These are phyloP conservation scores for Panagrolaimus sp. DNA, from an alignment of 1,140 invertebrate genomes.

Conservation along the genomic window DNA sequence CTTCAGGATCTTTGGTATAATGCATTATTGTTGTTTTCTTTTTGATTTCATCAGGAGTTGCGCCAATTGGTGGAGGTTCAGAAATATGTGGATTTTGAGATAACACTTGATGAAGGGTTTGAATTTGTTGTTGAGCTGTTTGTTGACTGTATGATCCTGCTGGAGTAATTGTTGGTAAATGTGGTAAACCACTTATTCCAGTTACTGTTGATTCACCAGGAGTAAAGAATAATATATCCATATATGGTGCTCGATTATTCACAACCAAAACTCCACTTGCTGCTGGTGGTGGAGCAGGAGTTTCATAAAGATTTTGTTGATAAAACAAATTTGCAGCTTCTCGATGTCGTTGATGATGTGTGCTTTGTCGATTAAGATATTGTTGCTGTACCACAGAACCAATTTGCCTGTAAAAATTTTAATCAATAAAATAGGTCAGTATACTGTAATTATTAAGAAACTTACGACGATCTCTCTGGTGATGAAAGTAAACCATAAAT, in stretches of 20 bases:
- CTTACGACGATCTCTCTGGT: too few relatives aligned
- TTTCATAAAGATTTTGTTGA: not conserved
- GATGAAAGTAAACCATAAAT: not conserved
- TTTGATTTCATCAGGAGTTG: constrained; percentile 37
- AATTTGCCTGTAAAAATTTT: too few relatives aligned
- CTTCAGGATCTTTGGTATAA: constrained; percentile 42
- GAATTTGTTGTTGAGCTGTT: not conserved
- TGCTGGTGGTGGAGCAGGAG: not conserved
- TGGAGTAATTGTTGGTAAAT: not conserved
- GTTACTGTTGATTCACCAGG: not conserved
- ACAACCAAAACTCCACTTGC: not conserved
- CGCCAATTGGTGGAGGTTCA: constrained; percentile 36
- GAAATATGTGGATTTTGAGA: not conserved
- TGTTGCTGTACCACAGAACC: too few relatives aligned
- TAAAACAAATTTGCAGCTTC: too few relatives aligned
- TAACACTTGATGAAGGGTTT: not conserved
- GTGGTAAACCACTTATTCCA: too few relatives aligned
- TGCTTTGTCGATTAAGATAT: too few relatives aligned
- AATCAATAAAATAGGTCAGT: too few relatives aligned
- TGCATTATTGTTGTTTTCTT: constrained; percentile 39
- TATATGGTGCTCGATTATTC: not conserved
- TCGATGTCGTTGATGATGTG: too few relatives aligned
- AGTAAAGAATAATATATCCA: not conserved
- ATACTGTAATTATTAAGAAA: too few relatives aligned
- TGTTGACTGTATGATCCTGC: not conserved